Percentiles rank a stretch among this genome's conserved stretches.
phyloP scores from a whole-genome alignment of 2,113 vertebrate genomes.

The Phaethon lepturus region DNA sequence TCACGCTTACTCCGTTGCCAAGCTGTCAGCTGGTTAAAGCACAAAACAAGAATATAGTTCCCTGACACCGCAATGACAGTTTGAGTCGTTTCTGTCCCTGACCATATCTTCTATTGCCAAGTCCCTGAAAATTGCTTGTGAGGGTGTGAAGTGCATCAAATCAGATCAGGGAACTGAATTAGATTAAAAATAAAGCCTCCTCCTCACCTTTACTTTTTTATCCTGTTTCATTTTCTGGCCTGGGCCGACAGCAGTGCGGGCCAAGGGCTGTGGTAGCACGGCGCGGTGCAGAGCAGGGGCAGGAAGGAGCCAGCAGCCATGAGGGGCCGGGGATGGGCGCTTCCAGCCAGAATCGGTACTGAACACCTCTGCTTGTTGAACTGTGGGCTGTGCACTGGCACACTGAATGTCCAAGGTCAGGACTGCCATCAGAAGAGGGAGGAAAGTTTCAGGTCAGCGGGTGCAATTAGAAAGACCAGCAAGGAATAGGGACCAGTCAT shows the following conservation, averaged over 20 bases:
- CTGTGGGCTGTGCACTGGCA: background rate
- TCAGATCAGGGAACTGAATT: conserved; percentile 3
- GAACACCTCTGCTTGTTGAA: background rate
- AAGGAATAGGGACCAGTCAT: background rate
- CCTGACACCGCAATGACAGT: background rate
- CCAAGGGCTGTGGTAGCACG: background rate
- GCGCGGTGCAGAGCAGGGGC: too few relatives aligned
- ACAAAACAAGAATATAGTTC: background rate
- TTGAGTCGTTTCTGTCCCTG: conserved; percentile 34
- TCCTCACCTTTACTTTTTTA: background rate
- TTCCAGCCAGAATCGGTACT: background rate
- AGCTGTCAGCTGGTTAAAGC: conserved; percentile 15
- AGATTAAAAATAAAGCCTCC: conserved; percentile 14
- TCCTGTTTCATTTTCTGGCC: background rate
- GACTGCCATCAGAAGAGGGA: background rate
- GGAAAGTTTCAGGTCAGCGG: background rate
- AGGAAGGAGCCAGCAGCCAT: background rate
- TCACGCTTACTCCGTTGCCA: background rate
- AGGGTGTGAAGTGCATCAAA: conserved; percentile 30
- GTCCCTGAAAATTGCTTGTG: conserved; percentile 4
- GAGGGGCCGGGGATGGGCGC: background rate
- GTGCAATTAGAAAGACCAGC: background rate
- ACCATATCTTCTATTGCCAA: background rate
- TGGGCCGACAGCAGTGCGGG: background rate
- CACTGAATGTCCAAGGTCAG: background rate